Percentiles rank a stretch among this genome's conserved stretches.
Evolutionary conservation across 2,113 vertebrate species (phyloP).

Genomic region (Pteruthius melanotis): DNA sequence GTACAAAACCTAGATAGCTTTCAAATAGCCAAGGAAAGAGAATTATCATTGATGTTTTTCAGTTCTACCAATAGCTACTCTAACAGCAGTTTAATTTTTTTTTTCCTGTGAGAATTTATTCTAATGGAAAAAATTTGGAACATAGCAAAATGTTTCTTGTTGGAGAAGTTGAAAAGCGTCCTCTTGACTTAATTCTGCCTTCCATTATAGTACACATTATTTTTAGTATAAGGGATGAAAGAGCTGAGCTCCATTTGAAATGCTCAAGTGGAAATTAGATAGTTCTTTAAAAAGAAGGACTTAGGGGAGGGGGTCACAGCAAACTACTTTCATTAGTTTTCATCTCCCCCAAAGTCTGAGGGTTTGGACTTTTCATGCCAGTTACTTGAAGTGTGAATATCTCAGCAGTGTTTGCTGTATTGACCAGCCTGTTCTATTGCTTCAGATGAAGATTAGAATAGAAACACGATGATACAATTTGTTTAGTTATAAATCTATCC

Average conservation of each 20-base stretch:
- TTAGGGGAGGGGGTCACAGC: background rate
- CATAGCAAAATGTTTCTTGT: background rate
- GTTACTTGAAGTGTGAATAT: background rate
- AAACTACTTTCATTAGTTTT: background rate
- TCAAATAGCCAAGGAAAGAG: background rate
- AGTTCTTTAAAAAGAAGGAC: background rate
- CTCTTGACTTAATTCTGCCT: slow-evolving; percentile 18
- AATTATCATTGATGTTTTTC: background rate
- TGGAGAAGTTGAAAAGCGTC: background rate
- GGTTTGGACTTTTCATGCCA: background rate
- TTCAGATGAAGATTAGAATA: background rate
- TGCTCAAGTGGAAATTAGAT: slow-evolving; percentile 14
- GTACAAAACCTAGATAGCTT: background rate
- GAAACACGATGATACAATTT: background rate
- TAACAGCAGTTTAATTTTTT: background rate
- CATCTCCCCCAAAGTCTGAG: background rate
- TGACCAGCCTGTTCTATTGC: background rate
- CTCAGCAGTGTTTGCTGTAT: background rate
- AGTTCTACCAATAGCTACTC: background rate
- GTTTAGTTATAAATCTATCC: background rate
- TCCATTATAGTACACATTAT: background rate
- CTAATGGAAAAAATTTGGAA: background rate
- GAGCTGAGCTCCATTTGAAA: slow-evolving; percentile 3
- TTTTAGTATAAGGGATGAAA: slow-evolving; percentile 3
- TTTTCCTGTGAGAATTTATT: background rate